Conservation (phyloP, 1,140 invertebrate genomes). For the Theocolax elegans region DNA sequence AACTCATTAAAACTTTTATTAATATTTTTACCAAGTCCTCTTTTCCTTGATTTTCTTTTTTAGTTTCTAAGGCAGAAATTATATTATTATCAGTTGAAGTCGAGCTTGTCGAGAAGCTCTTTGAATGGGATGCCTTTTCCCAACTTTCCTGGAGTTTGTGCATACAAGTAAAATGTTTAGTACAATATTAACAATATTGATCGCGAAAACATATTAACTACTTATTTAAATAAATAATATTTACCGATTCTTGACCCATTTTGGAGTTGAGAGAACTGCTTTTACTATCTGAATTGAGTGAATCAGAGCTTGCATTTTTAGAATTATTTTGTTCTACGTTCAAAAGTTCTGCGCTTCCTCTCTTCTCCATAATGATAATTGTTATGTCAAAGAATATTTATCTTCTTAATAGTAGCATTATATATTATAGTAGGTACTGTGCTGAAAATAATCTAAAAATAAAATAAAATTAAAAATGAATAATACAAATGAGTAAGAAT, state of each 20-base stretch:
- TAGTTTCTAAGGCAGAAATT: conserved; percentile 66
- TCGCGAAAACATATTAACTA: not conserved
- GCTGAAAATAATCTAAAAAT: not conserved
- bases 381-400: conserved; percentile 9
- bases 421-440: not conserved
- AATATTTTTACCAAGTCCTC: conserved; percentile 61
- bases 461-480: not conserved
- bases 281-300: conserved; percentile 83
- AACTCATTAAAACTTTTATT: conserved; percentile 48
- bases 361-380: conserved; percentile 63
- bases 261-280: conserved; percentile 86
- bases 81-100: conserved; percentile 73
- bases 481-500: too few relatives aligned
- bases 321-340: conserved; percentile 67
- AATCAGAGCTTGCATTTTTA: conserved; percentile 81
- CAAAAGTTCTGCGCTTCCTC: conserved; percentile 66
- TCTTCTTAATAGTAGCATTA: conserved; percentile 21
- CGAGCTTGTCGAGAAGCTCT: conserved; percentile 73
- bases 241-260: conserved; percentile 80
- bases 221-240: not conserved
- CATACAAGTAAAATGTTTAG: conserved; percentile 22
- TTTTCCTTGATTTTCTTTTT: conserved; percentile 63
- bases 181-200: not conserved
- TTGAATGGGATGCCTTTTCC: conserved; percentile 71
- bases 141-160: conserved; percentile 62